Percentiles rank a stretch among this genome's conserved stretches.
These are phyloP conservation scores for Clarias magur DNA, from an alignment of 2,113 vertebrate species.

Conservation along the genomic window DNA sequence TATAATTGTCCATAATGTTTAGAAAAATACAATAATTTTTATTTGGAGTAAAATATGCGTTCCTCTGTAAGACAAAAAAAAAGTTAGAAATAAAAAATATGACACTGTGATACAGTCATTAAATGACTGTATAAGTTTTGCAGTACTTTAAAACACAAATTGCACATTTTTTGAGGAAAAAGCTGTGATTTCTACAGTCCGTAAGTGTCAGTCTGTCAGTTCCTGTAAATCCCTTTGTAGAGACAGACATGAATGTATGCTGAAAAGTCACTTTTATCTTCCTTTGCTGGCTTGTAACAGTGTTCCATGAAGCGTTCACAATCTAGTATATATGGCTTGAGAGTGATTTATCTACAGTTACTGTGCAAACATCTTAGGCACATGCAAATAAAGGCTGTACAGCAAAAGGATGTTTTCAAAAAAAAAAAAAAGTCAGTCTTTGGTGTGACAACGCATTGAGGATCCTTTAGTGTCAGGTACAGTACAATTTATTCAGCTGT, in stretches of 20 bases:
- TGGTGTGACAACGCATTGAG: too few relatives aligned
- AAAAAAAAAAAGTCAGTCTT: too few relatives aligned
- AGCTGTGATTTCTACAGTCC: background rate
- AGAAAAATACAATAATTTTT: background rate
- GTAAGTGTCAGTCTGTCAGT: background rate
- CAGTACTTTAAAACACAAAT: background rate
- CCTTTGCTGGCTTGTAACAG: background rate
- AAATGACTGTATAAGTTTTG: background rate
- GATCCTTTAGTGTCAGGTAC: too few relatives aligned
- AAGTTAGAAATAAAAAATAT: background rate
- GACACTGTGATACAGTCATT: background rate
- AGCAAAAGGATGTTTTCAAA: too few relatives aligned
- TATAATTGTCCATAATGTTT: background rate
- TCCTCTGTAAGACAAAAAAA: background rate
- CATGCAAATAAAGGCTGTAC: too few relatives aligned
- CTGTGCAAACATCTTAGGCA: too few relatives aligned
- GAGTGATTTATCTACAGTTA: too few relatives aligned
- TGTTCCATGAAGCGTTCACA: background rate
- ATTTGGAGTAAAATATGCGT: background rate
- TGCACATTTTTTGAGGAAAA: background rate
- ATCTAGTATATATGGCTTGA: too few relatives aligned
- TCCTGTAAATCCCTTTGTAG: background rate
- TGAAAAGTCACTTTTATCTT: background rate
- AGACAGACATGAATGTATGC: background rate
- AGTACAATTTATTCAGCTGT: too few relatives aligned